These are phyloP conservation scores for Macrocentrus cingulum DNA, from an alignment of 1,140 invertebrate species.

Conservation along the genomic window DNA sequence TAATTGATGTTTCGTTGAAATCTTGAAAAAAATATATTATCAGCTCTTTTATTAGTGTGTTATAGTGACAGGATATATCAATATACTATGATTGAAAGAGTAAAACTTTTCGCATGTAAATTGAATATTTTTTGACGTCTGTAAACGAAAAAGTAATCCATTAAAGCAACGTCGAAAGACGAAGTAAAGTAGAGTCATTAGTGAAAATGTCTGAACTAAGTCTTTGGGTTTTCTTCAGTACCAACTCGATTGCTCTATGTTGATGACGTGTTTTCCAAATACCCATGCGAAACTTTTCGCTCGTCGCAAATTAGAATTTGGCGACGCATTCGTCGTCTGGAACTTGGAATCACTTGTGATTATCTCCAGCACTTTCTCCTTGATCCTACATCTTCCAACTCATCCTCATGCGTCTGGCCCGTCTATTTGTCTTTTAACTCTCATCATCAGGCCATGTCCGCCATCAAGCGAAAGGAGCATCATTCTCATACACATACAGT, in stretches of 20 bases:
- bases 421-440: not conserved
- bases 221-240: constrained; percentile 18
- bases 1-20: too few species aligned
- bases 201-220: not conserved
- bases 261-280: constrained; percentile 28
- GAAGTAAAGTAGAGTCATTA: constrained; percentile 2
- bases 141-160: constrained; percentile 4
- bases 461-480: not conserved
- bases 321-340: constrained; percentile 11
- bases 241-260: constrained; percentile 19
- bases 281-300: constrained; percentile 18
- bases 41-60: too few species aligned
- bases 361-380: constrained; percentile 14
- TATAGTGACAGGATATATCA: too few species aligned
- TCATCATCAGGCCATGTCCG: not conserved
- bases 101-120: too few species aligned
- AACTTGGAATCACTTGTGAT: constrained; percentile 19
- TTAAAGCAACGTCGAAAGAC: constrained; percentile 5
- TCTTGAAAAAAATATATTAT: too few species aligned
- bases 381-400: too few species aligned
- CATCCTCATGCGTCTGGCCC: constrained; percentile 2
- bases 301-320: constrained; percentile 24
- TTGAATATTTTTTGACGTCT: not conserved
- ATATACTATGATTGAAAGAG: too few species aligned
- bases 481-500: too few species aligned